These are phyloP conservation scores for Gisinianus flammeolus DNA, from an alignment of 2,888 invertebrate species.

Conservation along the genomic window DNA sequence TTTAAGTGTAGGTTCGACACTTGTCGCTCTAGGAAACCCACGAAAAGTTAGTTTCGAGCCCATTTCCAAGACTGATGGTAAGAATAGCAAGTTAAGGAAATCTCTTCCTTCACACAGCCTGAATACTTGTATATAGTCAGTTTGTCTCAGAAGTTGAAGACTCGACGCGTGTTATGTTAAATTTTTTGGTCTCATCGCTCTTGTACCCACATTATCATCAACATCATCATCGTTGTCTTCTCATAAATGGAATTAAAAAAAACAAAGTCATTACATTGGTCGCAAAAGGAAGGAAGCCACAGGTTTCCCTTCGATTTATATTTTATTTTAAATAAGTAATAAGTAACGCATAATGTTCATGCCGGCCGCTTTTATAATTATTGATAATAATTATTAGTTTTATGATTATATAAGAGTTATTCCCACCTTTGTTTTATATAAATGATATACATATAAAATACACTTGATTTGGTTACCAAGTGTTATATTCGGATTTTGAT, in stretches of 20 bases:
- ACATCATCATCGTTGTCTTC: slow-evolving; percentile 3
- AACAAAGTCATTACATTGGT: slow-evolving; percentile 15
- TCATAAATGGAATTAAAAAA: background rate
- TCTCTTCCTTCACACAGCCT: slow-evolving; percentile 75
- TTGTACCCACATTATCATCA: slow-evolving; percentile 16
- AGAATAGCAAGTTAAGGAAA: slow-evolving; percentile 67
- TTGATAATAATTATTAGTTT: too few relatives aligned
- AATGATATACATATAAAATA: too few relatives aligned
- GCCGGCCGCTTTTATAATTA: too few relatives aligned
- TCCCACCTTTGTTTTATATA: too few relatives aligned
- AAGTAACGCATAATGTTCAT: too few relatives aligned
- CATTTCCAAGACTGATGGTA: slow-evolving; percentile 67
- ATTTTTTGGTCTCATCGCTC: slow-evolving; percentile 32
- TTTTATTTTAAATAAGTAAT: too few relatives aligned
- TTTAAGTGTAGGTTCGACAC: slow-evolving; percentile 85
- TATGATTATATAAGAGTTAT: too few relatives aligned
- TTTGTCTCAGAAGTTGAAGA: slow-evolving; percentile 13
- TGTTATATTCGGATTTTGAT: too few relatives aligned
- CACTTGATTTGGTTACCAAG: too few relatives aligned
- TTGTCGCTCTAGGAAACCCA: slow-evolving; percentile 85
- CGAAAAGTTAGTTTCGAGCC: slow-evolving; percentile 74
- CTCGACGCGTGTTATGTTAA: slow-evolving; percentile 9
- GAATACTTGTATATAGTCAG: slow-evolving; percentile 64
- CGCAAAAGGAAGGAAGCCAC: too few relatives aligned
- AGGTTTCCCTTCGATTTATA: too few relatives aligned